A percentile compares a stretch with the other conserved stretches of the same genome.
Evolutionary conservation across 2,888 invertebrate species (phyloP).

Genomic region (Pammene aurita): DNA sequence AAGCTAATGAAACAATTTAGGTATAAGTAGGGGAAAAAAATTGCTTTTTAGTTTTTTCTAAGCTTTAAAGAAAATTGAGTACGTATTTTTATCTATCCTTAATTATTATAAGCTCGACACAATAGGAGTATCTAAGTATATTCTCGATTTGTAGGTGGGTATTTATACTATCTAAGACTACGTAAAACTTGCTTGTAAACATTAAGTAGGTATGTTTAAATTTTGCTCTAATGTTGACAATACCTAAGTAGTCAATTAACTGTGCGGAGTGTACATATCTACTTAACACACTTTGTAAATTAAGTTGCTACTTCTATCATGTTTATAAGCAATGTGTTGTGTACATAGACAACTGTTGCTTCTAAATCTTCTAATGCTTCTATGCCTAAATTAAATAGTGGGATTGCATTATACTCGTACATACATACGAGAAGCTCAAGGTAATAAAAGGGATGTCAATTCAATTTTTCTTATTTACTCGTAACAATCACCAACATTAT

Average conservation of each 20-base stretch:
- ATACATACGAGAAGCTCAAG: neutral
- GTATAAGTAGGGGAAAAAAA: neutral
- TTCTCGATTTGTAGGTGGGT: too few relatives aligned
- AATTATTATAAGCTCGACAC: neutral
- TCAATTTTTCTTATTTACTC: neutral
- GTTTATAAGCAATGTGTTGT: slow-evolving; percentile 18
- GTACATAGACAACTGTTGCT: neutral
- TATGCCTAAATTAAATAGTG: neutral
- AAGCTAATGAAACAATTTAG: neutral
- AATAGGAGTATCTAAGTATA: too few relatives aligned
- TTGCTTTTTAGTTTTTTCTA: neutral
- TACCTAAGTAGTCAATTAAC: slow-evolving; percentile 23
- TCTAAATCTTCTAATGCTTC: neutral
- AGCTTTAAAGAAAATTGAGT: too few relatives aligned
- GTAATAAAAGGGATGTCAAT: neutral
- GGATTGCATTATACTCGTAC: too few relatives aligned
- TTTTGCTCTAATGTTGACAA: slow-evolving; percentile 2
- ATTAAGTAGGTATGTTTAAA: neutral
- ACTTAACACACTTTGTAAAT: slow-evolving; percentile 17
- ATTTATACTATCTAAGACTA: too few relatives aligned
- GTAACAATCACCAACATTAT: neutral
- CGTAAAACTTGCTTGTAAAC: neutral
- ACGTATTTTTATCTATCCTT: too few relatives aligned
- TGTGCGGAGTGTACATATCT: slow-evolving; percentile 1
- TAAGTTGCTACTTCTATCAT: slow-evolving; percentile 8